Conservation (phyloP, 1,140 invertebrate genomes). For the Pectinophora gossypiella region DNA sequence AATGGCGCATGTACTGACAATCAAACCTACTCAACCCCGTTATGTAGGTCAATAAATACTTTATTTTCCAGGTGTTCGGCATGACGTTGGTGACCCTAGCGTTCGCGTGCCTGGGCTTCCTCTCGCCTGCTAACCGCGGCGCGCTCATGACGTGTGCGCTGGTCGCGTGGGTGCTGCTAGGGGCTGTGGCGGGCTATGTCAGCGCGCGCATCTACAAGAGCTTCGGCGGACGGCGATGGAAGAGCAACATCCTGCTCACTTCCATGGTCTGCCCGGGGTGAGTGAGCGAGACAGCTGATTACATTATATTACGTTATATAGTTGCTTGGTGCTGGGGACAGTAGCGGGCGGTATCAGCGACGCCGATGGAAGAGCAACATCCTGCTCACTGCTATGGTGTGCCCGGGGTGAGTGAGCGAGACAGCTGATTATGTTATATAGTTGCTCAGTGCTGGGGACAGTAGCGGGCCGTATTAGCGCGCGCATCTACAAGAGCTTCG, state of each 20-base stretch:
- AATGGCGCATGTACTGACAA: too few species aligned
- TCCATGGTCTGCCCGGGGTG: constrained; percentile 97
- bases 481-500: constrained; percentile 98
- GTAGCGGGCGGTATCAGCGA: too few species aligned
- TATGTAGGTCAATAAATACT: too few species aligned
- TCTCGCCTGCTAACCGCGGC: constrained; percentile 98
- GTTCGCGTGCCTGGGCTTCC: constrained; percentile 98
- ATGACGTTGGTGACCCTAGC: constrained; percentile 89
- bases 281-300: too few species aligned
- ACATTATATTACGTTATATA: too few species aligned
- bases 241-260: constrained; percentile 97
- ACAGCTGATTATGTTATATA: too few species aligned
- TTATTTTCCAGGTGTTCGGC: constrained; percentile 71
- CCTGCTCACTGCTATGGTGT: constrained; percentile 94
- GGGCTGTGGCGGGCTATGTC: constrained; percentile 96
- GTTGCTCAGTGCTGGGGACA: constrained; percentile 95
- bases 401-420: constrained; percentile 94
- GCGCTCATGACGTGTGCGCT: constrained; percentile 98
- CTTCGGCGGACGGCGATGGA: constrained; percentile 98
- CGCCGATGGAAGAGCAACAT: constrained; percentile 99
- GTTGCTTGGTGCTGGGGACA: too few species aligned
- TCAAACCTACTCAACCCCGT: too few species aligned
- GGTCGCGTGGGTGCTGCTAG: constrained; percentile 95
- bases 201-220: constrained; percentile 98
- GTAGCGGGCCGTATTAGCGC: constrained; percentile 97